phyloP scores from a whole-genome alignment of 2,888 invertebrate genomes.

The Nudaria mundana region DNA sequence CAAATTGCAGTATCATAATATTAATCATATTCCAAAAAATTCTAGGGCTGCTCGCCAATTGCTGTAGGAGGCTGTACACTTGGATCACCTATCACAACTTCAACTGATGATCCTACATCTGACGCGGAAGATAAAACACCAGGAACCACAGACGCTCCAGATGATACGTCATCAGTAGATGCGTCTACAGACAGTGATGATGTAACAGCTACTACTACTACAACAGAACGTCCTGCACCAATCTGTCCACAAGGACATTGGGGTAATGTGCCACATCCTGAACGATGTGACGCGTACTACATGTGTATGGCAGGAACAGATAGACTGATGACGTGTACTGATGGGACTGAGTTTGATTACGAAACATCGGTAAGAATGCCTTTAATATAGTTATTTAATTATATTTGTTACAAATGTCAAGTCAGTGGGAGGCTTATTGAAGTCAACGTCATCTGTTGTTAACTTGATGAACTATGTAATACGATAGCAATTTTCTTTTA shows the following conservation, averaged over 20 bases:
- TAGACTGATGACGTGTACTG: not conserved
- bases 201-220: not conserved
- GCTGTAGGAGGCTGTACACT: conserved; percentile 28
- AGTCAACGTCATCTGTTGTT: too few relatives aligned
- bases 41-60: conserved; percentile 1
- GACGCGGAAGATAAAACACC: not conserved
- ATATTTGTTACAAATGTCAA: too few relatives aligned
- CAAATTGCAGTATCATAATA: too few relatives aligned
- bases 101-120: too few relatives aligned
- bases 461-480: too few relatives aligned
- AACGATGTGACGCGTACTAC: conserved; percentile 18
- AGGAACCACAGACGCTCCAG: not conserved
- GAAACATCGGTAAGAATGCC: not conserved
- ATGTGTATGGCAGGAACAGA: conserved; percentile 5
- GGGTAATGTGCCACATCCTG: conserved; percentile 18
- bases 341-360: not conserved
- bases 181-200: too few relatives aligned
- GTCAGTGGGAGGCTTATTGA: too few relatives aligned
- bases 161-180: not conserved
- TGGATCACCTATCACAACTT: not conserved
- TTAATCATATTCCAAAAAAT: too few relatives aligned
- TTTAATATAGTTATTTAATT: too few relatives aligned
- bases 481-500: too few relatives aligned
- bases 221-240: not conserved
- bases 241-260: conserved; percentile 4